These are phyloP conservation scores for Andrena praecox DNA, from an alignment of 2,888 invertebrate genomes.

Conservation along the genomic window DNA sequence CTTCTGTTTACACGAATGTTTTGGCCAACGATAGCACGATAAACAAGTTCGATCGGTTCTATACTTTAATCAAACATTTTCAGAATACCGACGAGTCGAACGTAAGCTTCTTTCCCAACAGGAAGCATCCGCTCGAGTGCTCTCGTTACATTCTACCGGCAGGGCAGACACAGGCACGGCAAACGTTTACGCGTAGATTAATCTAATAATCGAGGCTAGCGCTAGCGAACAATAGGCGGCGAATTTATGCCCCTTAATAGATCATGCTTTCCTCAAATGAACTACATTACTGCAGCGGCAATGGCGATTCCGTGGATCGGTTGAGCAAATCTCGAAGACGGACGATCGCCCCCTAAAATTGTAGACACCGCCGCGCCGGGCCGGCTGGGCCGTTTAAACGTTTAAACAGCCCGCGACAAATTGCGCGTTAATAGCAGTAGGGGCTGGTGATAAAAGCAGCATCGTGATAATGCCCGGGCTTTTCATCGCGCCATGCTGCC, in stretches of 20 bases:
- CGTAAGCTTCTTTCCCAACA: too few species aligned
- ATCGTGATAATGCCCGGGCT: constrained; percentile 57
- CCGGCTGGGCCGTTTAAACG: constrained; percentile 20
- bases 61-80: too few species aligned
- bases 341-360: constrained; percentile 12
- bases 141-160: too few species aligned
- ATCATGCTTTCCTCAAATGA: neutral
- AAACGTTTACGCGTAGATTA: too few species aligned
- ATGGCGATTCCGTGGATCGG: neutral
- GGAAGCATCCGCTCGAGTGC: too few species aligned
- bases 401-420: constrained; percentile 50
- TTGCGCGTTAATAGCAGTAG: constrained; percentile 45
- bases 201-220: neutral
- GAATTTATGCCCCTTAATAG: neutral
- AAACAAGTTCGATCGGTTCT: too few species aligned
- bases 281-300: neutral
- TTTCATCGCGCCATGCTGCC: constrained; percentile 51
- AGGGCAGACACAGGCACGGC: too few species aligned
- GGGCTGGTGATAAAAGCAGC: constrained; percentile 50
- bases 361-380: neutral
- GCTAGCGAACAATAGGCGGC: neutral
- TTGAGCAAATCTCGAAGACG: constrained; percentile 24
- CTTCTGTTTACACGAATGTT: too few species aligned
- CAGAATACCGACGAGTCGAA: too few species aligned
- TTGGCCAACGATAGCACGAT: too few species aligned